A percentile compares a stretch with the other conserved stretches of the same genome.
These are phyloP conservation scores for Phasia obesa DNA, from an alignment of 2,888 invertebrate species.

Conservation along the genomic window DNA sequence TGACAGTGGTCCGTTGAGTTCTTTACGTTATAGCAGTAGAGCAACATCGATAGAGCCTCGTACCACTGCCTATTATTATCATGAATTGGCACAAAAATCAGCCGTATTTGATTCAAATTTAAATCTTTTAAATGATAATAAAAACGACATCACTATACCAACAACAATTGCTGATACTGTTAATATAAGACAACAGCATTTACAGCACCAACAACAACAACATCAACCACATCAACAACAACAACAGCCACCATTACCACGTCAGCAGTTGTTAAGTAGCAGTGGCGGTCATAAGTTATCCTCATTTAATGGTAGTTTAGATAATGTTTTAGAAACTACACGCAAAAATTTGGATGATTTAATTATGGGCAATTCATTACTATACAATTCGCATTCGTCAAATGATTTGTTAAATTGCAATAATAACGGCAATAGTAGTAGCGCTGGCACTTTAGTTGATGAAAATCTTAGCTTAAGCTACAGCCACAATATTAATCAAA, in stretches of 20 bases:
- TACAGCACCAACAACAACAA: background rate
- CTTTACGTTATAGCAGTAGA: constrained; percentile 64
- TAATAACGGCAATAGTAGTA: constrained; percentile 74
- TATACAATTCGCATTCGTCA: constrained; percentile 71
- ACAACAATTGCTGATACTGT: constrained; percentile 43
- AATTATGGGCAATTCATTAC: constrained; percentile 67
- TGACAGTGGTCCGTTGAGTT: constrained; percentile 65
- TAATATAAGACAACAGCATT: constrained; percentile 21
- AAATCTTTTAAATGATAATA: constrained; percentile 78
- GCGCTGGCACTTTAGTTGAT: constrained; percentile 77
- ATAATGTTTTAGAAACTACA: constrained; percentile 66
- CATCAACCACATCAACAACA: background rate
- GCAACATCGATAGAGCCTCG: constrained; percentile 77
- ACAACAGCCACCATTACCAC: constrained; percentile 25
- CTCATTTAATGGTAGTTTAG: constrained; percentile 67
- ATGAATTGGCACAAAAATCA: constrained; percentile 79
- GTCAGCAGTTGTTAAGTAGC: constrained; percentile 49
- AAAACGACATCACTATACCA: constrained; percentile 45
- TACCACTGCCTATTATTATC: constrained; percentile 81
- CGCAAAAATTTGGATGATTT: constrained; percentile 68
- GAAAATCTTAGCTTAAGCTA: constrained; percentile 68
- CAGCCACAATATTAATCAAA: constrained; percentile 51
- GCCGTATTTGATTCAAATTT: constrained; percentile 81
- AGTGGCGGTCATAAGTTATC: constrained; percentile 59
- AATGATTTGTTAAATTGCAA: constrained; percentile 75